Base-by-base conservation (phyloP, 2,113 vertebrate species). In the Microcebus murinus region DNA sequence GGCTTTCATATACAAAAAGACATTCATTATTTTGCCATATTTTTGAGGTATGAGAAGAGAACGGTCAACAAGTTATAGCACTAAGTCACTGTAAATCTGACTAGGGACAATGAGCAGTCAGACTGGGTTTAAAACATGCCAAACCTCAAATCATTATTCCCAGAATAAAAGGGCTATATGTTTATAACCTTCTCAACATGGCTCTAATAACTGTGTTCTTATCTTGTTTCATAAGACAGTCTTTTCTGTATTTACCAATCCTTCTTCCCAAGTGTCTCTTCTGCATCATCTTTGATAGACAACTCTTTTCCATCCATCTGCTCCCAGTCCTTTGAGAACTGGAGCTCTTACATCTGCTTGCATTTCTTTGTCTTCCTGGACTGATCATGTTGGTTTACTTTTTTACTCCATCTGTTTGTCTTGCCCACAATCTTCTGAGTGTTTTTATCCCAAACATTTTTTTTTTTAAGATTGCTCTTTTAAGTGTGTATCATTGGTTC, bases 291-390 rank as follows among this genome's bases (percentile, higher is more conserved):
- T 87, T 71, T 52, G 34, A 80, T 14, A 59, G 25, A 45, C 31
- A 85, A 27, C 9, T 45, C 52, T 68, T 90, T 92, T 91, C n/a
- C n/a, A 61, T 63, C 82, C 31, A 48, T 71, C 83, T 81, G 23
- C 8, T 39, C 27, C 34, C 8, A 63, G 29, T 45, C 21, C 48
- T 77, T 55, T 65, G 68, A 86, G 39, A 93, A 67, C 5, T 2
- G 23, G 73, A 39, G 20, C 27, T 89, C 68, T 29, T 55, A 36
- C 31, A 45, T 59, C 39, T 77, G 36, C 88, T 86, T 70, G 36
- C 20, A 83, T 31, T 92, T 90, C 63, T 4, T 86, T 65, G 63
- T 93, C 92, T 92, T 87, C 29, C 39, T 94, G n/a, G n/a, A 93
- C 31, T 71, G 48, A 52, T 52, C 70, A 73, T 25, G 4, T 42